Percentiles rank a stretch among this genome's conserved stretches.
phyloP scores from a whole-genome alignment of 2,113 vertebrate species.

The Hippocampus guttulatus region DNA sequence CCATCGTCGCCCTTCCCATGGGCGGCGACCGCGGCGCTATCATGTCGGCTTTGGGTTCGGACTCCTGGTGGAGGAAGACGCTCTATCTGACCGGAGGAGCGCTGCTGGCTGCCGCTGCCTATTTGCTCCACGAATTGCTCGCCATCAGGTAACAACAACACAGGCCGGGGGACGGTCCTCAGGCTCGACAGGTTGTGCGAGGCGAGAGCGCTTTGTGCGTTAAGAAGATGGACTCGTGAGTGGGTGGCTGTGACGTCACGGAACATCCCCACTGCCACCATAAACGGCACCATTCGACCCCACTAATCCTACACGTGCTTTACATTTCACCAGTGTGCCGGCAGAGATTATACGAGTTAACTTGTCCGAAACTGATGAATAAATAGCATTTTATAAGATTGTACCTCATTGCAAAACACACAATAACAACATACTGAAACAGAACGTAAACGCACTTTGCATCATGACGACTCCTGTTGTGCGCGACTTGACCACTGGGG shows the following conservation, averaged over 20 bases:
- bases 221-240: slow-evolving; percentile 55
- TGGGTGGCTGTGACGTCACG: slow-evolving; percentile 62
- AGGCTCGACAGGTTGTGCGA: slow-evolving; percentile 39
- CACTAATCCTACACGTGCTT: slow-evolving; percentile 23
- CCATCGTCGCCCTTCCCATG: slow-evolving; percentile 89
- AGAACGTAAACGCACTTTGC: too few relatives aligned
- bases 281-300: neutral
- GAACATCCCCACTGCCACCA: slow-evolving; percentile 6
- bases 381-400: too few relatives aligned
- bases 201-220: slow-evolving; percentile 25
- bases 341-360: neutral
- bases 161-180: neutral
- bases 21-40: slow-evolving; percentile 88
- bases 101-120: slow-evolving; percentile 92
- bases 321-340: neutral
- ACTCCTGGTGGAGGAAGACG: slow-evolving; percentile 97
- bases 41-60: slow-evolving; percentile 90
- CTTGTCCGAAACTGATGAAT: neutral
- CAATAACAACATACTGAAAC: too few relatives aligned
- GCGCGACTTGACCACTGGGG: too few relatives aligned
- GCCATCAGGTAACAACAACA: slow-evolving; percentile 85
- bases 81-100: slow-evolving; percentile 94
- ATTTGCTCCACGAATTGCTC: slow-evolving; percentile 92
- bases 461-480: too few relatives aligned
- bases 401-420: too few relatives aligned